Evolutionary conservation across 1,140 invertebrate genomes (phyloP), one percentile per base, ranked within the genome.

Genomic region (Drosophila arizonae): DNA sequence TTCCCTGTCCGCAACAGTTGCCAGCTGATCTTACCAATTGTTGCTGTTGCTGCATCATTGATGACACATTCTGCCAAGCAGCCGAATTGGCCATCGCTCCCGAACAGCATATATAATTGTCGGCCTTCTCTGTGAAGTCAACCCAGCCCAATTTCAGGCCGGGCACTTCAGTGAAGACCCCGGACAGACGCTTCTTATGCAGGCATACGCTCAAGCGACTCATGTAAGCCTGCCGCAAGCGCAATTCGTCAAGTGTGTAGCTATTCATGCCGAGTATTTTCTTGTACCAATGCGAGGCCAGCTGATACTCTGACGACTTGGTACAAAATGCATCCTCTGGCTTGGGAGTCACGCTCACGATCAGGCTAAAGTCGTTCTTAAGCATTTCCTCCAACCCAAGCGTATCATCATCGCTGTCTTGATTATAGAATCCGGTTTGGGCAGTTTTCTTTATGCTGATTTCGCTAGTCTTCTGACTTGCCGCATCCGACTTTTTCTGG

Each of bases 161-260:
- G 6, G 90, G 85, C 5, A 54, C 21, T 21, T 75, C 24, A 1
- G 26, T 24, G 28, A 90, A 66, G 26, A 89, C 48, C 0, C 82
- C 89, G 8, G 61, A 50, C 4, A 90, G 26, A 3, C 71, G 43
- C 8, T 60, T 56, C 24, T 84, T 66, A 17, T 84, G 84, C 8
- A 90, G 45, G 36, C 79, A 87, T 0, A 80, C 73, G 1, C 68
- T 77, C n/a, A 90, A 39, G 43, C 84, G 62, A 10, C 90, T 90
- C 73, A 90, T 89, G 28, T 90, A 90, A 0, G 56, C 50, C 36
- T 87, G 80, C 0, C 82, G 76, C 62, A 87, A 4, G 13, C 82
- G 79, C 36, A 76, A n/a, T 3, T 90, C 81, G 3, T 62, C 4
- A 0, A 87, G 5, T 0, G 71, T 55, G 3, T 56, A 46, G 28